phyloP scores from a whole-genome alignment of 2,113 vertebrate genomes.

The Brachypteracias leptosomus region DNA sequence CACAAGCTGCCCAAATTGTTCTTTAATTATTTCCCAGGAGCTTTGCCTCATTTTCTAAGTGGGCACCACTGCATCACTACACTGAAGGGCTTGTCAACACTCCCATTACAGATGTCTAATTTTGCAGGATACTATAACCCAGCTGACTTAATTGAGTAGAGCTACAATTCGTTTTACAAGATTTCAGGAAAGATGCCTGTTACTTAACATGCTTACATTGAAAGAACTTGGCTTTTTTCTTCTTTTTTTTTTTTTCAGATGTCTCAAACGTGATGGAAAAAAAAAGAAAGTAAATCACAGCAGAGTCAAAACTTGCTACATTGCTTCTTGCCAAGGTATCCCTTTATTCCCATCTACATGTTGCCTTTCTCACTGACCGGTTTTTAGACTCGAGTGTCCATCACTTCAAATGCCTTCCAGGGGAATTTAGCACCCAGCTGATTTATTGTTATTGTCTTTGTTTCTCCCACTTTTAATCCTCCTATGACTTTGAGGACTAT shows the following conservation, averaged over 20 bases:
- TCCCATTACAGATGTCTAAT: not conserved
- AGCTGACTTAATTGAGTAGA: not conserved
- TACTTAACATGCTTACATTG: not conserved
- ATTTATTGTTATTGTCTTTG: not conserved
- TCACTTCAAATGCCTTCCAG: not conserved
- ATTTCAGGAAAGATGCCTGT: not conserved
- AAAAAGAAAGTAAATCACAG: not conserved
- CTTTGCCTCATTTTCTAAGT: not conserved
- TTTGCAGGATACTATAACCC: not conserved
- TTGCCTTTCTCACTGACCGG: not conserved
- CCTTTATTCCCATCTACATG: not conserved
- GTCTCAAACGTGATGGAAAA: not conserved
- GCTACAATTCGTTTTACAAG: not conserved
- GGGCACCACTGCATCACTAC: not conserved
- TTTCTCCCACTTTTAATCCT: not conserved
- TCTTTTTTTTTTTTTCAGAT: not conserved
- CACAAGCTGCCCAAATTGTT: not conserved
- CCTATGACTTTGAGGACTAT: not conserved
- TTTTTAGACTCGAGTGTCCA: not conserved
- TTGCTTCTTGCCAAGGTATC: not conserved
- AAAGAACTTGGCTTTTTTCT: not conserved
- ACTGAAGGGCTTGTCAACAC: not conserved
- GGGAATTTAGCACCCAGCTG: not conserved
- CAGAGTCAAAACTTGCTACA: not conserved
- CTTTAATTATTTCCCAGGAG: conserved; percentile 2